phyloP scores from a whole-genome alignment of 23 tunicate genomes.

The Oikopleura albicans region DNA sequence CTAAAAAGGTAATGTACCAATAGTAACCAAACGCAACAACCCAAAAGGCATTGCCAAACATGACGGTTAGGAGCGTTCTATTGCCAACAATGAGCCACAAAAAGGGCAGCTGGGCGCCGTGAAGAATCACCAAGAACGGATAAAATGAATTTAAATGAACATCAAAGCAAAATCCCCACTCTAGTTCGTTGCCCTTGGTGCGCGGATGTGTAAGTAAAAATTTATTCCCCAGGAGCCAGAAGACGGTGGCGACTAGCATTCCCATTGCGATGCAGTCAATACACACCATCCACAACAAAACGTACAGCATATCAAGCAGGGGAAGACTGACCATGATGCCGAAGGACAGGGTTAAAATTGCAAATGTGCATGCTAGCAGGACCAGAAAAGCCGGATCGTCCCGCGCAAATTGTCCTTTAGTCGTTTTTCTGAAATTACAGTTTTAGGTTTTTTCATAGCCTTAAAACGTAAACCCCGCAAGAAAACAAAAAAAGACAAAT shows the following conservation, averaged over 20 bases:
- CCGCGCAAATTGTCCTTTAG: constrained; percentile 96
- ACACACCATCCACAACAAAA: constrained; percentile 77
- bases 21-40: constrained; percentile 76
- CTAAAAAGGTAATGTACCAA: constrained; percentile 76
- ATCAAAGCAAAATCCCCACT: constrained; percentile 94
- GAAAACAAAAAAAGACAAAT: too few relatives aligned
- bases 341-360: constrained; percentile 49
- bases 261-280: constrained; percentile 76
- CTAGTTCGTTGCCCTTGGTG: constrained; percentile 44
- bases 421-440: constrained; percentile 15
- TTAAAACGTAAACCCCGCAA: too few relatives aligned
- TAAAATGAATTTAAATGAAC: constrained; percentile 95
- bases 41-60: constrained; percentile 93
- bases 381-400: constrained; percentile 99
- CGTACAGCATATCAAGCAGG: constrained; percentile 35
- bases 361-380: constrained; percentile 20
- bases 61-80: constrained; percentile 30
- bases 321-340: constrained; percentile 54
- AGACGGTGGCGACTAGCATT: constrained; percentile 52
- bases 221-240: constrained; percentile 39
- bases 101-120: constrained; percentile 60
- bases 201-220: background rate
- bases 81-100: constrained; percentile 52
- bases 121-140: constrained; percentile 88
- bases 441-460: too few relatives aligned